Evolutionary conservation across 2,888 invertebrate genomes (phyloP).

Genomic region (Fabriciana adippe): DNA sequence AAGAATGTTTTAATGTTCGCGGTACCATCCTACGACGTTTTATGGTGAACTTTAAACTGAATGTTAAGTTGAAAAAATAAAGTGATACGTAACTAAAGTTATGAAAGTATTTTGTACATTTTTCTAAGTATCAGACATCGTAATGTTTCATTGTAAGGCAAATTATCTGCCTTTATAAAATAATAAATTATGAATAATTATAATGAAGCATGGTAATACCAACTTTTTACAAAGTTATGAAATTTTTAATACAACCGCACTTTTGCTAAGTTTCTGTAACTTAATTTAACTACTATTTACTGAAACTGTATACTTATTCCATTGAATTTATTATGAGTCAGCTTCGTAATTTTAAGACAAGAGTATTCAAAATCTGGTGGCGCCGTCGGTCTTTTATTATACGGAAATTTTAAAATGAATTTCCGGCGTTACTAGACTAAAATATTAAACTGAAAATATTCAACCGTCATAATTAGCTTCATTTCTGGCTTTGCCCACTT

Average conservation of each 20-base stretch:
- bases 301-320: conserved; percentile 13
- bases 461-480: background rate
- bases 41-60: conserved; percentile 42
- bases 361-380: conserved; percentile 3
- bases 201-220: no score
- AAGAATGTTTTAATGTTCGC: conserved; percentile 55
- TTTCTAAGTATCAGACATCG: no score
- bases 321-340: conserved; percentile 12
- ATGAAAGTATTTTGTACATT: no score
- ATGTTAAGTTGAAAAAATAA: conserved; percentile 7
- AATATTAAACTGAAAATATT: conserved; percentile 13
- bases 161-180: no score
- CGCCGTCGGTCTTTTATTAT: conserved; percentile 4
- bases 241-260: background rate
- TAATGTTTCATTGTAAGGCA: no score
- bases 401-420: conserved; percentile 2
- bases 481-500: conserved; percentile 22
- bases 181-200: no score
- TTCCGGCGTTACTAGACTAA: conserved; percentile 6
- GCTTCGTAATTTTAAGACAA: conserved; percentile 15
- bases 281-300: conserved; percentile 10
- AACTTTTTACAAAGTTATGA: background rate
- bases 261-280: conserved; percentile 1
- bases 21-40: conserved; percentile 43
- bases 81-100: background rate